A percentile compares a stretch with the other conserved stretches of the same genome.
These are phyloP conservation scores for Mycogona germanica DNA, from an alignment of 2,888 invertebrate genomes.

Conservation along the genomic window DNA sequence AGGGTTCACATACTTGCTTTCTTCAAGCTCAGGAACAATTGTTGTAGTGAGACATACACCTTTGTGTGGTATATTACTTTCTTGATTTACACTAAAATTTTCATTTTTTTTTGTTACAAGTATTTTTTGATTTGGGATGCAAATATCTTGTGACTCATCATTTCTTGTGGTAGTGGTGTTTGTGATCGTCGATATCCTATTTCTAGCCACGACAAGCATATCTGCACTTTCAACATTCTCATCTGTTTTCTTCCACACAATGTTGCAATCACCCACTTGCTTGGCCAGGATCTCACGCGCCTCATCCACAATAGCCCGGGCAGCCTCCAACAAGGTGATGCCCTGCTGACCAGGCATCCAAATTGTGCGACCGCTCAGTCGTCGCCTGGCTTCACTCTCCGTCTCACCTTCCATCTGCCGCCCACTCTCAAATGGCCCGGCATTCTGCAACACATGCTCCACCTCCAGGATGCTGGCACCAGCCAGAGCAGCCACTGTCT, in stretches of 20 bases:
- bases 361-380: conserved; percentile 54
- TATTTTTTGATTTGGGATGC: no score
- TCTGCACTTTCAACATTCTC: background rate
- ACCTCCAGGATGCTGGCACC: conserved; percentile 52
- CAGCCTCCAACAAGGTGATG: conserved; percentile 68
- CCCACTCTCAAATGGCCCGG: conserved; percentile 72
- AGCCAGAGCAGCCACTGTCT: conserved; percentile 64
- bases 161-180: no score
- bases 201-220: no score
- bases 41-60: no score
- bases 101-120: no score
- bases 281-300: conserved; percentile 56
- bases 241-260: conserved; percentile 20
- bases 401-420: conserved; percentile 60
- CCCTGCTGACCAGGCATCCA: conserved; percentile 70
- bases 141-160: no score
- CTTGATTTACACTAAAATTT: no score
- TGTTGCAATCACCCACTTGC: conserved; percentile 48
- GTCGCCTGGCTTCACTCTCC: conserved; percentile 47
- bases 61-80: no score
- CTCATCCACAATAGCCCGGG: conserved; percentile 59
- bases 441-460: conserved; percentile 61
- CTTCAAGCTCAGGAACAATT: no score
- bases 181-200: no score
- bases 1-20: no score